phyloP scores from a whole-genome alignment of 2,888 invertebrate species.

The Ephialtes manifestator region DNA sequence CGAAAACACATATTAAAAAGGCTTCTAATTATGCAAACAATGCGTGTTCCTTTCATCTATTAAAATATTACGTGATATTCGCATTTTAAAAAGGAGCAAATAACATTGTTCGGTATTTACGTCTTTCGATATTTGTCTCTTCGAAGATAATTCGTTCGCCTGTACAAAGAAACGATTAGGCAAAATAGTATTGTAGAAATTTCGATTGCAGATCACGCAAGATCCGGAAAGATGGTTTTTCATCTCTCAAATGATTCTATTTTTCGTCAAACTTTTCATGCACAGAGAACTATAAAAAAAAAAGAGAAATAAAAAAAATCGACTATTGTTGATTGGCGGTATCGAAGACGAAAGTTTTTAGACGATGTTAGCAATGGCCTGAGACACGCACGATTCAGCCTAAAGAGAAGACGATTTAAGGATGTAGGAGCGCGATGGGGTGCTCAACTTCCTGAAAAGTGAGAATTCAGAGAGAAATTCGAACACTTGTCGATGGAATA shows the following conservation, averaged over 20 bases:
- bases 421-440: too few relatives aligned
- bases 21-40: not conserved
- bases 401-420: constrained; percentile 31
- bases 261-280: constrained; percentile 45
- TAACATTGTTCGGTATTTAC: not conserved
- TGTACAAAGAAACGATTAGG: constrained; percentile 1
- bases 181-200: constrained; percentile 34
- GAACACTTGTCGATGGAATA: too few relatives aligned
- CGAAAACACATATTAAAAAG: not conserved
- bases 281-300: constrained; percentile 23
- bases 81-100: not conserved
- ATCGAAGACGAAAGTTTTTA: constrained; percentile 38
- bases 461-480: too few relatives aligned
- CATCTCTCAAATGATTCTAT: constrained; percentile 42
- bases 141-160: constrained; percentile 1
- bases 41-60: not conserved
- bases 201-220: constrained; percentile 13
- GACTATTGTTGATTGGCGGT: constrained; percentile 32
- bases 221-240: constrained; percentile 20
- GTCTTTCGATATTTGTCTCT: not conserved
- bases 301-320: not conserved
- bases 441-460: too few relatives aligned
- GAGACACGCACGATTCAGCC: constrained; percentile 33
- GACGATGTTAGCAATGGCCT: constrained; percentile 7
- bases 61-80: not conserved